Evolutionary conservation across 2,113 vertebrate species (phyloP).

Genomic region (Melanocharis versteri): DNA sequence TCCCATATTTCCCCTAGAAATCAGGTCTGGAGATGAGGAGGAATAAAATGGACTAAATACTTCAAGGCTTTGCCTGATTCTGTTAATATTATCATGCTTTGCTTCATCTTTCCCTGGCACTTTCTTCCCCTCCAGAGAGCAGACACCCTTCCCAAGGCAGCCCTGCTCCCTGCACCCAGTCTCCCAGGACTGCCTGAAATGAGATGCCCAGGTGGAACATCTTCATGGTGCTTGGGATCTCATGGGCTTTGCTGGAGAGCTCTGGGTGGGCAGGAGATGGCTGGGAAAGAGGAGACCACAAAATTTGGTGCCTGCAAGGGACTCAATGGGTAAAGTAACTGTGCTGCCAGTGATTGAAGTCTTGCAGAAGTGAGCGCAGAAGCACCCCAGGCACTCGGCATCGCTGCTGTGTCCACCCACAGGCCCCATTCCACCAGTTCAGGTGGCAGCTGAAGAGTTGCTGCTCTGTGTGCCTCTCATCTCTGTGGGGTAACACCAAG

Average conservation of each 20-base stretch:
- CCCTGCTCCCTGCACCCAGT: neutral
- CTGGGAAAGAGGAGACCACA: neutral
- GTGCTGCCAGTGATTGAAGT: neutral
- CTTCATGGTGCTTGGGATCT: fast-evolving
- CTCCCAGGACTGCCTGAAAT: neutral
- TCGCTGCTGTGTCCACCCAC: fast-evolving
- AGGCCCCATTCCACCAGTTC: fast-evolving
- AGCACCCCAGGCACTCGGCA: neutral
- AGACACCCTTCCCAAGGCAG: neutral
- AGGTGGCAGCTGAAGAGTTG: neutral
- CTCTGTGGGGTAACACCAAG: neutral
- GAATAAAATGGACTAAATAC: neutral
- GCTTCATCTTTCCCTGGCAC: neutral
- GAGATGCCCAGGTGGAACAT: neutral
- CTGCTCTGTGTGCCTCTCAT: neutral
- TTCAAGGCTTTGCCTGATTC: neutral
- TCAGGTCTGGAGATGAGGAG: neutral
- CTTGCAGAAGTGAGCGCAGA: neutral
- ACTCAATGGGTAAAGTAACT: neutral
- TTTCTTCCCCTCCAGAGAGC: neutral
- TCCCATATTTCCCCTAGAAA: neutral
- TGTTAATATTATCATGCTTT: neutral
- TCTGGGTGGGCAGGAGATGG: neutral
- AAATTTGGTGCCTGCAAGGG: neutral
- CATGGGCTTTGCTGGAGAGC: neutral